Evolutionary conservation across 2,888 invertebrate genomes (phyloP).

Genomic region (Stratiomys singularior): DNA sequence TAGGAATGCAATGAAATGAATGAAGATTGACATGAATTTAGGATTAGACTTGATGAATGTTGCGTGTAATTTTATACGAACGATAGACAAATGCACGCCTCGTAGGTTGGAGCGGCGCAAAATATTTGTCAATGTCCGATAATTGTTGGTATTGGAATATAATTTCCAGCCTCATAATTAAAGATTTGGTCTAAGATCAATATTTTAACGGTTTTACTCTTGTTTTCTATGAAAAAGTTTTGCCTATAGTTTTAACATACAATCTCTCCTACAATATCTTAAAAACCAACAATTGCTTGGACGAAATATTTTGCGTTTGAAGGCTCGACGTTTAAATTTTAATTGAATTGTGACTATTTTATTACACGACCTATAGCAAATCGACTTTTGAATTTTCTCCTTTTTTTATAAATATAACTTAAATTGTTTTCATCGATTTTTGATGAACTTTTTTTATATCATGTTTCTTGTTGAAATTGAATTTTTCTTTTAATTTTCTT

Average conservation of each 20-base stretch:
- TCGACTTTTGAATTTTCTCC: background rate
- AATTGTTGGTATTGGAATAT: too few relatives aligned
- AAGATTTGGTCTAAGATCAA: too few relatives aligned
- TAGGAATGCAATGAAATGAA: background rate
- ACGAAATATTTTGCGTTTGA: background rate
- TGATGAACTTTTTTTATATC: slow-evolving; percentile 2
- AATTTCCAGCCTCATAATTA: too few relatives aligned
- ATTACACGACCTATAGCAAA: background rate
- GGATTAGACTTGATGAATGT: too few relatives aligned
- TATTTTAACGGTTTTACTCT: too few relatives aligned
- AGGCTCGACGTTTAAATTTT: background rate
- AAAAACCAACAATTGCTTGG: too few relatives aligned
- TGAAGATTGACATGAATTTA: background rate
- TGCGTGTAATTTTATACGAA: background rate
- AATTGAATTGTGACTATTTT: background rate
- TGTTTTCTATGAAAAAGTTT: too few relatives aligned
- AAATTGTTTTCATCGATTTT: slow-evolving; percentile 33
- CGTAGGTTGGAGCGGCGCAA: background rate
- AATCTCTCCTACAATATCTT: too few relatives aligned
- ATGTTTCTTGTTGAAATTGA: too few relatives aligned
- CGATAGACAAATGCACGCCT: background rate
- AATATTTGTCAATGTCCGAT: background rate
- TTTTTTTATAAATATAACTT: background rate
- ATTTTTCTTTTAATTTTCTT: slow-evolving; percentile 18
- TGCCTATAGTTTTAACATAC: too few relatives aligned